These are phyloP conservation scores for Lates japonicus DNA, from an alignment of 2,797 vertebrate genomes.

Conservation along the genomic window DNA sequence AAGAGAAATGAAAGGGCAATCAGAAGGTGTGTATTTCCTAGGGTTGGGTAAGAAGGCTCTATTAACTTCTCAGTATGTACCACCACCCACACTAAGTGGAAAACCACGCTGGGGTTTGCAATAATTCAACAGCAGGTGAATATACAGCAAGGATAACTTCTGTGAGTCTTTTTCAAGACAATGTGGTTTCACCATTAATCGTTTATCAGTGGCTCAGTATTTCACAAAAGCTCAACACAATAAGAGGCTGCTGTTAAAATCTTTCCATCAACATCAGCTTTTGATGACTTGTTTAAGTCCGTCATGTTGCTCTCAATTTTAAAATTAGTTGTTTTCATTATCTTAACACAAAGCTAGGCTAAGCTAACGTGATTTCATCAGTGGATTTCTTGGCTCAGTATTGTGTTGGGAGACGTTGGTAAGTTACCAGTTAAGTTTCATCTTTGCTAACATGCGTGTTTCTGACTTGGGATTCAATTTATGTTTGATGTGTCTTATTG, in stretches of 20 bases:
- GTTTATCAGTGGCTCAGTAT: slow-evolving; percentile 52
- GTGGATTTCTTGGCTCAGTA: background rate
- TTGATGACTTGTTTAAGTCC: background rate
- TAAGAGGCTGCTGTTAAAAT: slow-evolving; percentile 7
- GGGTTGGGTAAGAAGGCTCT: slow-evolving; percentile 72
- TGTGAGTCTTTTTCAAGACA: slow-evolving; percentile 53
- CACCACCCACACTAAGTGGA: slow-evolving; percentile 53
- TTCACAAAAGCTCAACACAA: slow-evolving; percentile 44
- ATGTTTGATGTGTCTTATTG: background rate
- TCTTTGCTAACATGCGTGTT: background rate
- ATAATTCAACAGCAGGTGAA: slow-evolving; percentile 79
- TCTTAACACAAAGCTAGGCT: background rate
- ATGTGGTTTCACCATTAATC: slow-evolving; percentile 50
- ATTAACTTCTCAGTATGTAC: slow-evolving; percentile 80
- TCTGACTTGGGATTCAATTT: background rate
- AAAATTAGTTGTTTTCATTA: background rate
- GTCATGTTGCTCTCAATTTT: background rate
- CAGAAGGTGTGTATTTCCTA: slow-evolving; percentile 66
- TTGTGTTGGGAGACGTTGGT: background rate
- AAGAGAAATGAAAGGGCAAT: slow-evolving; percentile 50
- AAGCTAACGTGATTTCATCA: background rate
- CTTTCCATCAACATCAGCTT: background rate
- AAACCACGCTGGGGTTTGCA: slow-evolving; percentile 65
- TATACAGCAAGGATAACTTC: slow-evolving; percentile 54
- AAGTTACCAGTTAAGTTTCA: background rate